Base-by-base conservation (phyloP, 2,888 invertebrate species). In the Mesochorus sp. region DNA sequence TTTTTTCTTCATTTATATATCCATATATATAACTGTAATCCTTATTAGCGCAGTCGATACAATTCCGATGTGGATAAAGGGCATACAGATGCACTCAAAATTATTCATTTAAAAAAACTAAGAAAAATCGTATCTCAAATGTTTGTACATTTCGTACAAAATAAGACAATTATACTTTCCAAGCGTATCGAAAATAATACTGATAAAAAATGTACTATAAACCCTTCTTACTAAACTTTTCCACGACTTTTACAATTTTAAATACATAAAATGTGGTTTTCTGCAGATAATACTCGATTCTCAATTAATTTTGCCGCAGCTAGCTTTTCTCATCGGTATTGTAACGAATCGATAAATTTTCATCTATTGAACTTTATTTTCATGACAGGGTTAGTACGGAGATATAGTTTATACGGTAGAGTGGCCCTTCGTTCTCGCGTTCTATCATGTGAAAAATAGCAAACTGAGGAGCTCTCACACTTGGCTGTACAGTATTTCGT, bases 311-410 rank as follows among this genome's bases (percentile, higher is more conserved):
- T 71, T 42, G 44, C 71, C 14, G n/a, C n/a, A 53, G 42, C 71
- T 34, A 62, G 66, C 66, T 71, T 71, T 76, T 19, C 51, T 28
- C 59, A 21, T 71, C 59, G 71, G 37, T 31, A 44, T 44, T 44
- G 19, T 53, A 14, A 21, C 24, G 53, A 70, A 66, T 76, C 76
- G 59, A 76, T 66, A 76, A 71, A 76, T 76, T 76, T n/a, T 71
- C 53, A 71, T 70, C 37, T 51, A 66, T 49, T 59, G 26, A 24
- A 51, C 70, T 71, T 26, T 51, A 53, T 31, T 53, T 53, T 59
- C 28, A 28, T 34, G 57, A 42, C 51, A 34, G 28, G 8, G 4
- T 6, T 12, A 5, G 55, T 53, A 37, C 14, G 3, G 57, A 57
- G 37, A 44, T n/a, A n/a, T n/a, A 39, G 14, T 51, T 17, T 26